These are phyloP conservation scores for Chelonoidis abingdonii DNA, from an alignment of 2,113 vertebrate species.

Conservation along the genomic window DNA sequence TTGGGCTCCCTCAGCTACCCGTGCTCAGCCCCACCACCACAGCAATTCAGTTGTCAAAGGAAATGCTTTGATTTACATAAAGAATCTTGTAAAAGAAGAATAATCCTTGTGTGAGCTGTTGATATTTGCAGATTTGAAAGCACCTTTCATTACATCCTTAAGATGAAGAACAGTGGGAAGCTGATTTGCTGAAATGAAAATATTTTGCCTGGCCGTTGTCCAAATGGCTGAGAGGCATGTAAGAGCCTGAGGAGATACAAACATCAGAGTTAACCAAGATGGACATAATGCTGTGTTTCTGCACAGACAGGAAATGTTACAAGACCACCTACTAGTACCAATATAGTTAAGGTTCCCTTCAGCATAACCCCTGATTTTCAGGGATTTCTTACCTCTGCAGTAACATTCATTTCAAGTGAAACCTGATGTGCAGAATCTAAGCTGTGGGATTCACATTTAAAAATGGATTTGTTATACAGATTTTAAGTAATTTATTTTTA, in stretches of 20 bases:
- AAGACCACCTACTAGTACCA: neutral
- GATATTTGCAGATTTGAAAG: constrained; percentile 64
- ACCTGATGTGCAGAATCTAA: neutral
- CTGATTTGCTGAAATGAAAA: constrained; percentile 69
- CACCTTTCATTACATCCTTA: constrained; percentile 61
- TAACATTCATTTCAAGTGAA: neutral
- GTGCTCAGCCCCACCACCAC: neutral
- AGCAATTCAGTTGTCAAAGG: constrained; percentile 20
- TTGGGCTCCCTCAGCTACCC: neutral
- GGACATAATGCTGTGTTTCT: constrained; percentile 48
- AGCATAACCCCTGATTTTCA: constrained; percentile 36
- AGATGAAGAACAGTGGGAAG: constrained; percentile 58
- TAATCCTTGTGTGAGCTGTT: neutral
- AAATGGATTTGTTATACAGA: neutral
- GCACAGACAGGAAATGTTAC: constrained; percentile 29
- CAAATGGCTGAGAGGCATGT: constrained; percentile 63
- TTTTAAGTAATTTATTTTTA: constrained; percentile 28
- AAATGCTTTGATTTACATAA: constrained; percentile 32
- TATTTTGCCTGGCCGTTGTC: constrained; percentile 62
- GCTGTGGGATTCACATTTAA: neutral
- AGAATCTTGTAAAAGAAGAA: neutral
- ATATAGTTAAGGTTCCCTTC: neutral
- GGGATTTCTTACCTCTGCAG: neutral
- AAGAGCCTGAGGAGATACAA: constrained; percentile 49
- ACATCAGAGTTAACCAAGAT: constrained; percentile 31